Base-by-base conservation (phyloP, 2,888 invertebrate genomes). In the Pachliopta kotzebuea region DNA sequence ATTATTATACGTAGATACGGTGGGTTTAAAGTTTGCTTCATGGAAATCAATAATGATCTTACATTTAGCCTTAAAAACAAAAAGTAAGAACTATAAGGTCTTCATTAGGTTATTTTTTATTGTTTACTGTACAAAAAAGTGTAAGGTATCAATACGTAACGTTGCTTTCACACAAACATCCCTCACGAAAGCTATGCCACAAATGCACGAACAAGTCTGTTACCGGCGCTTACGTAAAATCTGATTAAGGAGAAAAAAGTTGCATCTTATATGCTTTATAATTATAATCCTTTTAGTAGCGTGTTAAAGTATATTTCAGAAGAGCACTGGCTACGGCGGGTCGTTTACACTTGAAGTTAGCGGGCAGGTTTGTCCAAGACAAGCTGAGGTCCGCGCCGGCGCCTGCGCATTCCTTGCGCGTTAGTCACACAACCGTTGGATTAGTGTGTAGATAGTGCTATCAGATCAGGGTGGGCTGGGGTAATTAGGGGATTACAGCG, bases 401-500 rank as follows among this genome's bases (percentile, higher is more conserved):
- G 67, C 67, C 71, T 66, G 66, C 69, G 68, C 76, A 75, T 74
- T 75, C 76, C 75, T 66, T 31, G 56, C 50, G 60, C 70, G 72
- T 75, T 75, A 76, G 72, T 76, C 76, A 76, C 74, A 72, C 73
- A 70, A 69, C 63, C 73, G 72, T 75, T 74, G 80, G 80, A 77
- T 77, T 76, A 80, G 71, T 69, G 69, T 60, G 57, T 70, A 71
- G 77, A 83, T 81, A 78, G 78, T 81, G 73, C 77, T 85, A 86
- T 85, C 85, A 69, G 68, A 68, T 66, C 70, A 69, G 72, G 72
- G 71, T 74, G 74, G 71, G 69, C 71, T 69, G 69, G 71, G 77
- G 78, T 85, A 84, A 86, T 86, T 85, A 83, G 74, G 75, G 74
- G 74, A 77, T 78, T 80, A 75, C 76, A 72, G 20, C 49, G 37